Conservation (phyloP, 2,113 vertebrate genomes). For the Lepisosteus oculatus region DNA sequence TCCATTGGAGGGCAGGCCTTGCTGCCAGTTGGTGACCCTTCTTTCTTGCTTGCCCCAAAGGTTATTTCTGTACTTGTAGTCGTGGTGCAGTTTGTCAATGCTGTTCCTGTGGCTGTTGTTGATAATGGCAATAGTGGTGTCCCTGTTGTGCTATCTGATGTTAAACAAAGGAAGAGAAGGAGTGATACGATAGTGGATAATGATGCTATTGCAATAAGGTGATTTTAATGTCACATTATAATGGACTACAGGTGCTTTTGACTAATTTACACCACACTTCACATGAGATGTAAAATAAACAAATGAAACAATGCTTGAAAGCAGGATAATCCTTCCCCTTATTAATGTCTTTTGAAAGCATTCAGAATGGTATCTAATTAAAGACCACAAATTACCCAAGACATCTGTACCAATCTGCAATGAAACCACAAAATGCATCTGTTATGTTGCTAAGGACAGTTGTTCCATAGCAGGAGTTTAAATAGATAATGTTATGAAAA, state of each 20-base stretch:
- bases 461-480: background rate
- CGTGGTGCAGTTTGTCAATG: conserved; percentile 48
- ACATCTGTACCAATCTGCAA: conserved; percentile 8
- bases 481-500: background rate
- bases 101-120: conserved; percentile 46
- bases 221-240: background rate
- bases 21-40: conserved; percentile 54
- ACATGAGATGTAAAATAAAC: conserved; percentile 10
- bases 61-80: conserved; percentile 64
- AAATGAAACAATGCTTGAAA: conserved; percentile 4
- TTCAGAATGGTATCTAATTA: conserved; percentile 14
- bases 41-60: conserved; percentile 67
- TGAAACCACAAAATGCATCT: background rate
- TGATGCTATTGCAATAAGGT: background rate
- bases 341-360: conserved; percentile 9
- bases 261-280: conserved; percentile 1
- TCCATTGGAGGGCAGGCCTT: conserved; percentile 64
- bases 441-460: background rate
- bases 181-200: background rate
- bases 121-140: conserved; percentile 69
- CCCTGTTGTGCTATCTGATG: conserved; percentile 62
- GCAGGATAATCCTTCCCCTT: conserved; percentile 2
- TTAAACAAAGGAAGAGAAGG: conserved; percentile 23
- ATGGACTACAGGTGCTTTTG: background rate
- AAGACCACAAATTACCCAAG: conserved; percentile 19